phyloP scores from a whole-genome alignment of 2,113 vertebrate genomes.

The Stegostoma tigrinum region DNA sequence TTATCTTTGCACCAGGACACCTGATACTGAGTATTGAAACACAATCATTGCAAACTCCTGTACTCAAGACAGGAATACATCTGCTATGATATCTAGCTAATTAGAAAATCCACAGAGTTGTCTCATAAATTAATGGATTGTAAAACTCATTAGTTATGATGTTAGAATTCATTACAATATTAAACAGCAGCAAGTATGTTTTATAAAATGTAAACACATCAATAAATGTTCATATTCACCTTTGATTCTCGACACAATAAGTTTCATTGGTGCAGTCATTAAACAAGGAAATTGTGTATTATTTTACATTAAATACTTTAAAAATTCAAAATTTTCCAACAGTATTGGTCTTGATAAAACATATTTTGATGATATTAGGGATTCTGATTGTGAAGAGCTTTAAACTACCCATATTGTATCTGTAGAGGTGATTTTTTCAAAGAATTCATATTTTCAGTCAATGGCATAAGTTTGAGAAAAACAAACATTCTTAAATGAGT shows the following conservation, averaged over 20 bases:
- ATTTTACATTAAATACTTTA: neutral
- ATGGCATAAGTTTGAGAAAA: neutral
- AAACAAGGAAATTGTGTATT: neutral
- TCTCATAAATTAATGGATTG: neutral
- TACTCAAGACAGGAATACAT: conserved; percentile 9
- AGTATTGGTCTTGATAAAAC: neutral
- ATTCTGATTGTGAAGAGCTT: neutral
- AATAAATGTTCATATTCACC: neutral
- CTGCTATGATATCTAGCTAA: neutral
- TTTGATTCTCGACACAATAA: neutral
- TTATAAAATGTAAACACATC: neutral
- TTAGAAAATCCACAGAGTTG: conserved; percentile 1
- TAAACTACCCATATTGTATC: neutral
- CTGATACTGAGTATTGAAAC: neutral
- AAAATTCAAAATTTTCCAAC: neutral
- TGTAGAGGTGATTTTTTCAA: neutral
- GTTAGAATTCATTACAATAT: neutral
- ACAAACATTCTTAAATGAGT: neutral
- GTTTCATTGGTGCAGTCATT: neutral
- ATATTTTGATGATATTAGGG: neutral
- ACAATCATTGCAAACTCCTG: neutral
- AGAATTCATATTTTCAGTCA: neutral
- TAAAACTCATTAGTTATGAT: neutral
- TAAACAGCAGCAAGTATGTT: neutral
- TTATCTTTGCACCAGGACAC: neutral